Evolutionary conservation across 2,113 vertebrate species (phyloP).

Genomic region (Chamaetylas fuelleborni): DNA sequence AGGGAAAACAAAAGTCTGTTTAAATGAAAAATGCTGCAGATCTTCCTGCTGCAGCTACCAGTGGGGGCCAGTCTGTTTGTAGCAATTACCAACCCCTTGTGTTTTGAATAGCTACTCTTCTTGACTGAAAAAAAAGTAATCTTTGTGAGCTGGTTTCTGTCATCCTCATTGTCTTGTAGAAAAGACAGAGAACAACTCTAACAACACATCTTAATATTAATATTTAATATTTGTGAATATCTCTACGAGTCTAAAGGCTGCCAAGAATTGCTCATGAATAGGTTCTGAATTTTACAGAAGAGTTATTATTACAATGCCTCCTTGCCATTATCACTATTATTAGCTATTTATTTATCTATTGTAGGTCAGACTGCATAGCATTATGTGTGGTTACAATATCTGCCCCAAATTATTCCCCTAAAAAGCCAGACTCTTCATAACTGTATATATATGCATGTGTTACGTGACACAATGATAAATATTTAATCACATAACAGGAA

Average conservation of each 20-base stretch:
- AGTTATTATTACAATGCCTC: background rate
- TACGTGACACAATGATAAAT: background rate
- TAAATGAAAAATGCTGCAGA: background rate
- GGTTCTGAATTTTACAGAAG: background rate
- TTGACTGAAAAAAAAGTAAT: background rate
- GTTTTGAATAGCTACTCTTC: background rate
- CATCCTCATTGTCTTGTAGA: background rate
- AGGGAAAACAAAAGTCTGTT: background rate
- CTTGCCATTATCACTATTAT: background rate
- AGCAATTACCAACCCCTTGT: background rate
- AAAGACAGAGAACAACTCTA: background rate
- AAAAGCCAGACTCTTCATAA: background rate
- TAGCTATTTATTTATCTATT: background rate
- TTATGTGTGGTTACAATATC: background rate
- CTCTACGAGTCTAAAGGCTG: background rate
- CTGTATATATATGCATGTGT: fast-evolving
- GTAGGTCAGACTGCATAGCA: background rate
- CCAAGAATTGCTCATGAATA: background rate
- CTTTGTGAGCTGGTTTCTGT: background rate
- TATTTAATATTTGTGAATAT: background rate
- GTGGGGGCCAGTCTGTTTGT: background rate
- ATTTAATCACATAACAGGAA: background rate
- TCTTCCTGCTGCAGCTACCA: background rate
- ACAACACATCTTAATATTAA: background rate
- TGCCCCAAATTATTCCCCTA: background rate